Evolutionary conservation across 2,797 vertebrate genomes (phyloP).

Genomic region (Fistularia commersonii): DNA sequence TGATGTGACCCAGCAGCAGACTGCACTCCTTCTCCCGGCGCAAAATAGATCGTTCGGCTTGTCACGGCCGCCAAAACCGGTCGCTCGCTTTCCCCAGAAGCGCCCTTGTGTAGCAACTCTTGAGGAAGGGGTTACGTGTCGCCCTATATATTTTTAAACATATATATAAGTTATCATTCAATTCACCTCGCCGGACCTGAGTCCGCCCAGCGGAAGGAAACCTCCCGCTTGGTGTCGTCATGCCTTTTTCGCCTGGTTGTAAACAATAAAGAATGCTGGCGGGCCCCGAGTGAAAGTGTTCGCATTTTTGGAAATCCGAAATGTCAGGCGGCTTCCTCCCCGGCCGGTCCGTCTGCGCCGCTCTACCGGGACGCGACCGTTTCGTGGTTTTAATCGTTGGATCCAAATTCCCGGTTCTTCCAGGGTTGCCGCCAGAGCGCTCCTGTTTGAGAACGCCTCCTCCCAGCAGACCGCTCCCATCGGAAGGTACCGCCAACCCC

Average conservation of each 20-base stretch:
- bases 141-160: constrained; percentile 6
- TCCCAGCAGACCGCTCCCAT: constrained; percentile 68
- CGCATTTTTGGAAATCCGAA: constrained; percentile 5
- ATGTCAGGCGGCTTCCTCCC: constrained; percentile 2
- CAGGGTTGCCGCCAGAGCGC: constrained; percentile 88
- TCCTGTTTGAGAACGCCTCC: constrained; percentile 86
- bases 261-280: constrained; percentile 35
- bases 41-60: constrained; percentile 44
- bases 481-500: constrained; percentile 76
- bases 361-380: background rate
- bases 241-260: constrained; percentile 21
- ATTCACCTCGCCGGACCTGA: background rate
- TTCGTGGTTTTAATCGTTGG: no score
- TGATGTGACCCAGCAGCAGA: constrained; percentile 73
- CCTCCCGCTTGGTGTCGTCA: constrained; percentile 33
- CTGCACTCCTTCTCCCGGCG: constrained; percentile 24
- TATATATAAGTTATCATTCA: background rate
- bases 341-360: background rate
- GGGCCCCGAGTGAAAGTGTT: constrained; percentile 6
- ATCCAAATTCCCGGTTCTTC: constrained; percentile 30
- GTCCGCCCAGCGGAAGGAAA: constrained; percentile 47
- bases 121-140: constrained; percentile 20
- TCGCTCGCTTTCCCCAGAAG: constrained; percentile 34
- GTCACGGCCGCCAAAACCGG: constrained; percentile 49
- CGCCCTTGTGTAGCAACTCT: constrained; percentile 37